A percentile compares a stretch with the other conserved stretches of the same genome.
Evolutionary conservation across 2,113 vertebrate genomes (phyloP).

Genomic region (Bettongia penicillata): DNA sequence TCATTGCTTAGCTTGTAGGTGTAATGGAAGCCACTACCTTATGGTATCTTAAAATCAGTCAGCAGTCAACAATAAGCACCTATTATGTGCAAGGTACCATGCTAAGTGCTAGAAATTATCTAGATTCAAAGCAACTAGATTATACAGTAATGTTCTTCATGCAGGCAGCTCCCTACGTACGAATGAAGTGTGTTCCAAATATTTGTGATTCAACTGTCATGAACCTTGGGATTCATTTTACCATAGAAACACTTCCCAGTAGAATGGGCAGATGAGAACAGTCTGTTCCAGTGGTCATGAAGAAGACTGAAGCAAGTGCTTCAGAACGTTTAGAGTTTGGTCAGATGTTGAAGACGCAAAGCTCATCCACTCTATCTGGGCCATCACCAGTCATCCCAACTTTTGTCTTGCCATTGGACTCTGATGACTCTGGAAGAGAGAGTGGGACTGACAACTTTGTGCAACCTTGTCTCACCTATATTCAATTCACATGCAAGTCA

Average conservation of each 20-base stretch:
- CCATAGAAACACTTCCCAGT: neutral
- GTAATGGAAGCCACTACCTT: neutral
- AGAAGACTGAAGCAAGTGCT: neutral
- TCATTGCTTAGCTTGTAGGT: neutral
- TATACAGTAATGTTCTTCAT: neutral
- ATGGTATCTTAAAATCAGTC: neutral
- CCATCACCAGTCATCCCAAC: no score
- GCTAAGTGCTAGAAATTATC: neutral
- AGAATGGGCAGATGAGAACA: neutral
- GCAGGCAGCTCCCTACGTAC: neutral
- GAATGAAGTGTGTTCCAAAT: neutral
- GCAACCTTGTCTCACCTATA: no score
- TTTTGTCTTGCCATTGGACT: no score
- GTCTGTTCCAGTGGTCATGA: neutral
- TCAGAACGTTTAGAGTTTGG: no score
- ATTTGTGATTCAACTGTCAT: neutral
- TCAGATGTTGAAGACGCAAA: no score
- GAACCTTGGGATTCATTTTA: neutral
- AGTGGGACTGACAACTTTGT: no score
- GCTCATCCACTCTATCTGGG: no score
- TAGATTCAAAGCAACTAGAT: neutral
- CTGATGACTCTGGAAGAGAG: no score
- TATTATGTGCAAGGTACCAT: neutral
- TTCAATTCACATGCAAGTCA: no score
- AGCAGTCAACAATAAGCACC: neutral